Conservation (phyloP, 2,113 vertebrate species). For the Microtus oregoni region DNA sequence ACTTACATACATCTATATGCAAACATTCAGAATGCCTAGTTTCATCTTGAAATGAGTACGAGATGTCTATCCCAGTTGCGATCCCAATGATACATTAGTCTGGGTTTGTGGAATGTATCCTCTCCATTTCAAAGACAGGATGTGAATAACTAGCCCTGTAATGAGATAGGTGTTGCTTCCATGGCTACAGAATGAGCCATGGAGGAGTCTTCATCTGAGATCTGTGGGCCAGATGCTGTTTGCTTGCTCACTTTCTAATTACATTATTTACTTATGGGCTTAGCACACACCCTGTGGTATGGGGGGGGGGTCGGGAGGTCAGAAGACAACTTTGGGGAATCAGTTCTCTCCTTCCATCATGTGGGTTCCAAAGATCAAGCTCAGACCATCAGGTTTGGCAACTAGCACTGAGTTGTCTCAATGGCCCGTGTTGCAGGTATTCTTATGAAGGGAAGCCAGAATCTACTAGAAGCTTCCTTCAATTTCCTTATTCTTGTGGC, state of each 20-base stretch:
- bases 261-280: background rate
- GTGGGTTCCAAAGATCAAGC: background rate
- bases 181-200: background rate
- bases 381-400: background rate
- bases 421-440: no score
- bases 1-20: conserved; percentile 35
- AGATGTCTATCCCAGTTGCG: background rate
- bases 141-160: conserved; percentile 13
- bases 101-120: conserved; percentile 36
- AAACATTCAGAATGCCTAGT: conserved; percentile 25
- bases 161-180: background rate
- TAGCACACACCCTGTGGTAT: background rate
- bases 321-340: background rate
- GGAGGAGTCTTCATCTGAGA: conserved; percentile 17
- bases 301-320: background rate
- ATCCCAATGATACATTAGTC: conserved; percentile 19
- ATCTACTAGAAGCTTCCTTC: background rate
- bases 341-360: background rate
- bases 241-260: background rate
- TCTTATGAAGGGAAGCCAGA: background rate
- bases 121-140: conserved; percentile 25
- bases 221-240: background rate
- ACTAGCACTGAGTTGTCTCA: background rate
- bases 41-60: conserved; percentile 45
- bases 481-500: background rate